Percentiles rank a stretch among this genome's conserved stretches.
These are phyloP conservation scores for Corapipo altera DNA, from an alignment of 2,113 vertebrate species.

Conservation along the genomic window DNA sequence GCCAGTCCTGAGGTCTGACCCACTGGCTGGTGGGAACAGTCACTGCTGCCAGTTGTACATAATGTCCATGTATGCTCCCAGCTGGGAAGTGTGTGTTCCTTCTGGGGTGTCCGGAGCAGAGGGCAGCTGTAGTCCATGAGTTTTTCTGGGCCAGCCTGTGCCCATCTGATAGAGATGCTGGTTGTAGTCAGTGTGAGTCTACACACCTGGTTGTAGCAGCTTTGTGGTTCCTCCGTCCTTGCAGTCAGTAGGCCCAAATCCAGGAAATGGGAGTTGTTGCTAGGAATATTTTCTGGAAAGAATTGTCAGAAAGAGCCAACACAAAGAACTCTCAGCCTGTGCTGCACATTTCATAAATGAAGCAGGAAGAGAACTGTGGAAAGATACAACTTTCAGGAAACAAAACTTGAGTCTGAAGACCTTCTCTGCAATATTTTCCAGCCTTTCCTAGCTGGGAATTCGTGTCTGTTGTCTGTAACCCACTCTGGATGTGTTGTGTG, in stretches of 20 bases:
- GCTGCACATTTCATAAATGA: neutral
- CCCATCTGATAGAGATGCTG: neutral
- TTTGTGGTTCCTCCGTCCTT: neutral
- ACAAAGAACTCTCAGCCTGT: neutral
- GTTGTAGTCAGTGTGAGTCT: fast-evolving
- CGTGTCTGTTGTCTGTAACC: neutral
- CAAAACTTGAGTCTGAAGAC: neutral
- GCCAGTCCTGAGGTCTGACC: neutral
- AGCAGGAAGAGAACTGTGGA: neutral
- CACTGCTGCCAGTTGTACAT: neutral
- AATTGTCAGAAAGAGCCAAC: neutral
- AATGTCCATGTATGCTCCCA: neutral
- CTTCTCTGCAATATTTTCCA: neutral
- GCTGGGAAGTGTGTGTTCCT: neutral
- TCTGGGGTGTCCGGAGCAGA: neutral
- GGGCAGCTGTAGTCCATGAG: neutral
- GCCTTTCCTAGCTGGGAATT: neutral
- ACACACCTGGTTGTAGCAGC: neutral
- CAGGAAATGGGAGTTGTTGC: neutral
- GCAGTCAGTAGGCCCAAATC: neutral
- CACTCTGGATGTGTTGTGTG: neutral
- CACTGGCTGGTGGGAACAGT: neutral
- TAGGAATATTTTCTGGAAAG: neutral
- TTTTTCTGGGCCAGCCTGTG: neutral
- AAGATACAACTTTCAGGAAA: neutral